Conservation (phyloP, 2,888 invertebrate genomes). For the Calameuta idolon region DNA sequence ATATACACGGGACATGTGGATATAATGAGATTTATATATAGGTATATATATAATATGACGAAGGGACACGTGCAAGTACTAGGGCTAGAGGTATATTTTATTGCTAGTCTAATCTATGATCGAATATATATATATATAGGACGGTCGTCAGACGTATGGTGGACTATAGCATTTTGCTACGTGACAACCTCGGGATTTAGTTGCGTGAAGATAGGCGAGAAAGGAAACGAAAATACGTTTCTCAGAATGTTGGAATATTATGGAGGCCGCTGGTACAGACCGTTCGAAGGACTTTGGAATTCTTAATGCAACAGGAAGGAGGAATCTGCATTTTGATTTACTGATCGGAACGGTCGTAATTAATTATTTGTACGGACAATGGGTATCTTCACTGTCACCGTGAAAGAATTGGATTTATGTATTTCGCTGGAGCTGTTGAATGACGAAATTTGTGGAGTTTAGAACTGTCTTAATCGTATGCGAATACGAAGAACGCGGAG, state of each 20-base stretch:
- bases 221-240: background rate
- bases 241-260: background rate
- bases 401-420: background rate
- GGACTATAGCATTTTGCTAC: background rate
- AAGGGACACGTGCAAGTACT: background rate
- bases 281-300: background rate
- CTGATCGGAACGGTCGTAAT: background rate
- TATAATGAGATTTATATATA: no score
- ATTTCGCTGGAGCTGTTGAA: background rate
- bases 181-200: background rate
- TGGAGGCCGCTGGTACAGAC: background rate
- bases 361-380: background rate
- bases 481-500: background rate
- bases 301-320: background rate
- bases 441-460: background rate
- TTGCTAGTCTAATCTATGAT: background rate
- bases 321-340: background rate
- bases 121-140: background rate
- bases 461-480: background rate
- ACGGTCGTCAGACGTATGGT: background rate
- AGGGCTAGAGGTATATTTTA: background rate
- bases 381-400: no score
- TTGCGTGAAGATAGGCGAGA: background rate
- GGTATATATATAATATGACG: background rate
- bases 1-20: no score